Evolutionary conservation across 2,797 vertebrate genomes (phyloP), one percentile per base, ranked within the genome.

Genomic region (Anguilla obscura): DNA sequence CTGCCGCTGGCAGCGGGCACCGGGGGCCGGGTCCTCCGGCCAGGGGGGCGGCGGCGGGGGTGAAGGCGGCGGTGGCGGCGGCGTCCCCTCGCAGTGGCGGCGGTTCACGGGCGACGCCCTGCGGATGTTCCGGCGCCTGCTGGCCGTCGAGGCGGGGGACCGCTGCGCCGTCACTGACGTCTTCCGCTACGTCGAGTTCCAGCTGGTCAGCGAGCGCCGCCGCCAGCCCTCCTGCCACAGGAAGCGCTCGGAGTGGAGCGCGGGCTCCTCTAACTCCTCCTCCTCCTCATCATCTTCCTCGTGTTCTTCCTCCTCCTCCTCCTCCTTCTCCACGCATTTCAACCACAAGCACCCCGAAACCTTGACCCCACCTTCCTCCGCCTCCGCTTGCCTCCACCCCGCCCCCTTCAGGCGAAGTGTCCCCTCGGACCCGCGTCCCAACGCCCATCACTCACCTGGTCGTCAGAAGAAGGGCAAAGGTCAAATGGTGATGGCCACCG

Each of bases 101-200:
- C 97, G 98, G 82, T 99, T 99, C 95, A 98, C 98, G 0, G 98
- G 99, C 85, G 97, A 98, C 0, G 98, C 98, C 5, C 92, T 99
- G 93, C 97, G 98, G 90, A 98, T 99, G 98, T 99, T 99, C 93
- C 97, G 97, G 92, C 96, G 98, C 90, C 95, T 99, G 79, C 95
- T 99, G 52, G 96, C 98, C 0, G 93, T 98, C 0, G 98, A 99
- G 89, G 98, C 98, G 0, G 98, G 99, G 92, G 98, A 98, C 87
- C 98, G 98, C 80, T 98, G 98, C 6, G 97, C 97, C 0, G 97
- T 99, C 92, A 99, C 99, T 92, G 98, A 99, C 88, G 97, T 99
- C 90, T 99, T 99, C 94, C 98, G 97, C 95, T 99, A 99, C 91
- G 96, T 99, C 92, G 98, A 99, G 94, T 98, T 98, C 0, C 98